Percentiles rank a stretch among this genome's conserved stretches.
Evolutionary conservation across 2,888 invertebrate species (phyloP).

Genomic region (Oscheius sp.): DNA sequence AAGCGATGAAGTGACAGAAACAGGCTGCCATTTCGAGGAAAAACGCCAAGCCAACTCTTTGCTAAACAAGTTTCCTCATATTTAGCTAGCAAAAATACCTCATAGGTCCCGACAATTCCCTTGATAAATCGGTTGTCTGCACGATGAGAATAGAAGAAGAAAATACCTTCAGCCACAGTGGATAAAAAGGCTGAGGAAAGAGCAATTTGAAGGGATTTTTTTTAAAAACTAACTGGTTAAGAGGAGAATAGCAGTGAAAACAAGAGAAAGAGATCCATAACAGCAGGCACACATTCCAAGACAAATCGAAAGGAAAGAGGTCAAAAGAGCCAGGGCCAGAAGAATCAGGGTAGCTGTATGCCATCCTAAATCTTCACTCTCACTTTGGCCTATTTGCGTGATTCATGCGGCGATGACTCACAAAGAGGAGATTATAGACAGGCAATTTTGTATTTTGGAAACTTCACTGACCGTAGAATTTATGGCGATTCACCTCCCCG

Average conservation of each 20-base stretch:
- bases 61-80: constrained; percentile 42
- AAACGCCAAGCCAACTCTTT: constrained; percentile 68
- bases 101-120: constrained; percentile 69
- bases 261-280: constrained; percentile 61
- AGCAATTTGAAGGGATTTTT: not conserved
- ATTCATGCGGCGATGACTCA: constrained; percentile 1
- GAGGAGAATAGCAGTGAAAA: constrained; percentile 64
- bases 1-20: constrained; percentile 65
- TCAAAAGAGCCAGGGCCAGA: constrained; percentile 61
- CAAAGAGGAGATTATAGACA: not conserved
- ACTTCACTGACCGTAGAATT: constrained; percentile 68
- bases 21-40: constrained; percentile 69
- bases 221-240: constrained; percentile 58
- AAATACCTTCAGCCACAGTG: constrained; percentile 66
- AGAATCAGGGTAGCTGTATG: constrained; percentile 67
- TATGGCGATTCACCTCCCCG: constrained; percentile 69
- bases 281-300: constrained; percentile 66
- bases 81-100: constrained; percentile 40
- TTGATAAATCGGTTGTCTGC: constrained; percentile 69
- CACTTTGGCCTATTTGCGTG: not conserved
- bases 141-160: constrained; percentile 69
- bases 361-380: constrained; percentile 58
- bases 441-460: not conserved
- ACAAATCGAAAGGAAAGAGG: constrained; percentile 59
- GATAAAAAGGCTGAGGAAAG: constrained; percentile 61